Evolutionary conservation across 2,888 invertebrate genomes (phyloP).

Genomic region (Eupithecia centaureata): DNA sequence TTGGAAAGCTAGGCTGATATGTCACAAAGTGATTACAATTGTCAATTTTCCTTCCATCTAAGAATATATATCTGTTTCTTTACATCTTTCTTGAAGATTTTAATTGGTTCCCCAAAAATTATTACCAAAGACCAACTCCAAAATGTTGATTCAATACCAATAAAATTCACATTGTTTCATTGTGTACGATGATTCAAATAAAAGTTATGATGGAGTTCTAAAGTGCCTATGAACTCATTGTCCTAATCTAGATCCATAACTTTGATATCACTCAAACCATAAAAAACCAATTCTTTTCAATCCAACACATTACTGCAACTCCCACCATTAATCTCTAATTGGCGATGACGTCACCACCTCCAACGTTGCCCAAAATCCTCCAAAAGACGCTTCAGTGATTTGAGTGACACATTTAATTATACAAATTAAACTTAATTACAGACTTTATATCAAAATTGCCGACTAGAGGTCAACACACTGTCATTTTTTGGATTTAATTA

Average conservation of each 20-base stretch:
- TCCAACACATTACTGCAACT: slow-evolving; percentile 23
- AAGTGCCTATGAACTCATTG: slow-evolving; percentile 21
- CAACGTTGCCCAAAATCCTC: slow-evolving; percentile 28
- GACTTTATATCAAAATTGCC: slow-evolving; percentile 33
- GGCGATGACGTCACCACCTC: slow-evolving; percentile 34
- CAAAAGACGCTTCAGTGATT: slow-evolving; percentile 41
- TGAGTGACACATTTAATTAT: slow-evolving; percentile 47
- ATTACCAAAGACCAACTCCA: no score
- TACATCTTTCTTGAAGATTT: no score
- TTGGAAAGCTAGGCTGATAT: background rate
- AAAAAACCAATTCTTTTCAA: slow-evolving; percentile 35
- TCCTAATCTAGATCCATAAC: slow-evolving; percentile 25
- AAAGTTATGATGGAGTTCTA: slow-evolving; percentile 10
- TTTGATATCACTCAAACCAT: slow-evolving; percentile 26
- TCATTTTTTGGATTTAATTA: slow-evolving; percentile 40
- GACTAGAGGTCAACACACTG: slow-evolving; percentile 44
- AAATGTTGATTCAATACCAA: background rate
- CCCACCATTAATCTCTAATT: slow-evolving; percentile 36
- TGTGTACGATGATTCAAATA: background rate
- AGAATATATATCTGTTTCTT: no score
- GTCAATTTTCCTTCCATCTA: no score
- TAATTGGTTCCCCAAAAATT: background rate
- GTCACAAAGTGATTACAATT: background rate
- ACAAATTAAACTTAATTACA: slow-evolving; percentile 43
- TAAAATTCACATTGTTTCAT: background rate